Conservation (phyloP, 2,797 vertebrate genomes). For the Alfaro cultratus region DNA sequence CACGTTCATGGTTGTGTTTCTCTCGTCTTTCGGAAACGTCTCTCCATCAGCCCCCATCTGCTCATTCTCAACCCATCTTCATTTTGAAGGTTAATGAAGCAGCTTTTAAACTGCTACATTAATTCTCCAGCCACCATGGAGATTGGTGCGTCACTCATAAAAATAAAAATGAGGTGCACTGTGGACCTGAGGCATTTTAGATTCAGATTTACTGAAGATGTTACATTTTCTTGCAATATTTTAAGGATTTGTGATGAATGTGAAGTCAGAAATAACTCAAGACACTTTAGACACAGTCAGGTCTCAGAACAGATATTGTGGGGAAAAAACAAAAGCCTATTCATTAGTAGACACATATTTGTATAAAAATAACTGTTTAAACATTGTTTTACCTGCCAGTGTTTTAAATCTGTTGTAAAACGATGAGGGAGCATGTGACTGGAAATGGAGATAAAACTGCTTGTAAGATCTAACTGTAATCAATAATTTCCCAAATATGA, state of each 20-base stretch:
- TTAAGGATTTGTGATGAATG: background rate
- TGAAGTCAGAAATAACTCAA: background rate
- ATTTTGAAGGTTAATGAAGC: constrained; percentile 1
- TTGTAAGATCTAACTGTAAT: background rate
- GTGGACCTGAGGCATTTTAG: background rate
- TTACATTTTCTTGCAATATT: background rate
- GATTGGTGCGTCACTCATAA: background rate
- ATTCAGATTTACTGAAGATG: background rate
- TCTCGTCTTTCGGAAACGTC: background rate
- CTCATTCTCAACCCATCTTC: background rate
- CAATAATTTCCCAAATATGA: background rate
- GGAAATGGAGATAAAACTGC: background rate
- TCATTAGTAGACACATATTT: background rate
- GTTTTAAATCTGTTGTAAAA: background rate
- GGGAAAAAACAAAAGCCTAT: background rate
- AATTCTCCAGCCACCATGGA: background rate
- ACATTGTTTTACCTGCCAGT: background rate
- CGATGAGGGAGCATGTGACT: background rate
- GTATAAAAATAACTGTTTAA: background rate
- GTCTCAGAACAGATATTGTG: background rate
- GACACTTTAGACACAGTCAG: background rate
- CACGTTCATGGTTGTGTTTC: background rate
- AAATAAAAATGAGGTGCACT: background rate
- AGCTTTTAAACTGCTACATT: background rate
- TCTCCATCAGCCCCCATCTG: background rate